phyloP scores from a whole-genome alignment of 2,113 vertebrate species.

The Tupaia chinensis region DNA sequence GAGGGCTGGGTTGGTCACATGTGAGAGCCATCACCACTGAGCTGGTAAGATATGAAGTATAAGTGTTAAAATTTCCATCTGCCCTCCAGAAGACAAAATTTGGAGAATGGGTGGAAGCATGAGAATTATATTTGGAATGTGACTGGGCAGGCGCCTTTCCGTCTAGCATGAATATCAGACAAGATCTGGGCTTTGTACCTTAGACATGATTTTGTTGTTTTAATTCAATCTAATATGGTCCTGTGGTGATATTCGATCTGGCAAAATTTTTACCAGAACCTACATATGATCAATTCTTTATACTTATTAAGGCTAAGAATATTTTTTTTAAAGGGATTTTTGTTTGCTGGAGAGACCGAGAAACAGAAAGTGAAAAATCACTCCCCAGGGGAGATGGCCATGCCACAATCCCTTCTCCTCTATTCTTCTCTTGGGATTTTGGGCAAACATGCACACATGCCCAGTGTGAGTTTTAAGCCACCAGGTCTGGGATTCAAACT shows the following conservation, averaged over 20 bases:
- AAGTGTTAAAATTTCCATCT: not conserved
- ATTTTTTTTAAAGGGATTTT: too few relatives aligned
- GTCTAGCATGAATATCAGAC: not conserved
- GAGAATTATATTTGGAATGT: not conserved
- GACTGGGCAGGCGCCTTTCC: not conserved
- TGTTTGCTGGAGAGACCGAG: too few relatives aligned
- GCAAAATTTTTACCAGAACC: conserved; percentile 5
- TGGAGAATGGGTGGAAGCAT: conserved; percentile 34
- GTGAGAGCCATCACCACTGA: not conserved
- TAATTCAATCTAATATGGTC: not conserved
- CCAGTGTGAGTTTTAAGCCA: too few relatives aligned
- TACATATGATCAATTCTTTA: not conserved
- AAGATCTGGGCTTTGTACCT: conserved; percentile 47
- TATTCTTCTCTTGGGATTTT: too few relatives aligned
- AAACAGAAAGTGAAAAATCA: too few relatives aligned
- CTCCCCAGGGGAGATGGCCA: too few relatives aligned
- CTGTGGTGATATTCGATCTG: not conserved
- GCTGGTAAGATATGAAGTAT: not conserved
- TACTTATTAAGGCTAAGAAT: conserved; percentile 1
- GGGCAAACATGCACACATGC: too few relatives aligned
- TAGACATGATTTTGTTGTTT: conserved; percentile 45
- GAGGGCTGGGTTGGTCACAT: not conserved
- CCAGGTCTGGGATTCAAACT: too few relatives aligned
- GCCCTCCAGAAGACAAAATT: not conserved
- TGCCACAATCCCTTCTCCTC: too few relatives aligned